Base-by-base conservation (phyloP, 2,113 vertebrate species). In the Gadus chalcogrammus region DNA sequence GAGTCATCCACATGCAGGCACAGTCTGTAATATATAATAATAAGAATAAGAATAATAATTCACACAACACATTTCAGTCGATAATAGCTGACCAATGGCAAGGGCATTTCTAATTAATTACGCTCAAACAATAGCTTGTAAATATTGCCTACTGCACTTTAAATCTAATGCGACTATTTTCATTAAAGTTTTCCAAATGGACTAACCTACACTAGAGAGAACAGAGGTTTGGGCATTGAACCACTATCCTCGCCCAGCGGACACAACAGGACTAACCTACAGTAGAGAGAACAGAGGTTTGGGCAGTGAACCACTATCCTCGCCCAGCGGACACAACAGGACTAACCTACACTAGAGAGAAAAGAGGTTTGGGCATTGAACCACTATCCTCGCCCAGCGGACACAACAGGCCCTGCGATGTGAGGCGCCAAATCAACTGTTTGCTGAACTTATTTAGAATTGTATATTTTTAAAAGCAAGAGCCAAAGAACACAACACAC, bases 381-480 rank as follows among this genome's bases (percentile, higher is more conserved):
- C 42, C 6, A 4, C 38, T 28, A 60, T 77, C 42, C 62, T 65
- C 9, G 64, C 27, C 31, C 31, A 35, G 31, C 65, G 64, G 71
- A 42, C 15, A 35, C 5, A 35, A 69, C 62, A 20, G 35, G 11
- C 9, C 74, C 80, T 68, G 68, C 76, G 84, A 68, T 35, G 73
- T 71, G 59, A 53, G 63, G 87, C 77, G 80, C 89, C 72, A 84
- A 86, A 82, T 87, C 79, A 76, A 90, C 85, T 72, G 86, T 91
- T 89, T 89, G 88, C 89, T 67, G 84, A 90, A 78, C 81, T 80
- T 83, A 92, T 91, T 91, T 86, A 78, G 70, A 65, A 69, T 79
- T 91, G 89, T 91, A 88, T 91, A 90, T 91, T 91, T 91, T 88
- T 79, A 77, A 60, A 83, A 79, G 80, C 68, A 78, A 75, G 80